Base-by-base conservation (phyloP, 2,113 vertebrate species). In the Paraplagusia blochii region DNA sequence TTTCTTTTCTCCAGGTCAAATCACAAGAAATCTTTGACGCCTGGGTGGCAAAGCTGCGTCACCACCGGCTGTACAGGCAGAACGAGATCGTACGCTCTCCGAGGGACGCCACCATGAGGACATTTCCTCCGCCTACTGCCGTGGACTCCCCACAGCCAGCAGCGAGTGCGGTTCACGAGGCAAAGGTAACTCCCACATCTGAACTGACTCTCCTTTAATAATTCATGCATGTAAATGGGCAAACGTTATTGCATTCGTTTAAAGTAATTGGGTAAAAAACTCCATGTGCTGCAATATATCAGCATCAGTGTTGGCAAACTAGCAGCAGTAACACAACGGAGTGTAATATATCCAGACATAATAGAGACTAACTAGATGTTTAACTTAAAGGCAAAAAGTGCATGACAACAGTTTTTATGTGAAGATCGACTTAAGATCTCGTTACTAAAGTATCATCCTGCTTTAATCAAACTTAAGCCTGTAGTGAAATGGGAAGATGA, bases 1-100 rank as follows among this genome's bases (percentile, higher is more conserved):
- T 42, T 40, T 9, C 11, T 35, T 63, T 66, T 59, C 53, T 13
- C 53, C 52, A 99, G 96, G 95, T 99, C 65, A 99, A 99, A 87
- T 98, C 96, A 45, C 95, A 93, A 81, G 97, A 99, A 63, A 93
- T 95, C 35, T 99, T 99, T 82, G 97, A 99, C 49, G 91, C 92
- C 0, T 99, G 97, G 97, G 95, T 98, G 75, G 92, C 92, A 57
- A 99, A 94, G 86, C 53, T 99, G 55, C 94, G 97, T 17, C 92
- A 99, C 64, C 97, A 99, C 69, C 90, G 97, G 13, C 49, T 99
- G 49, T 99, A 98, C 85, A 91, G 97, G 38, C 97, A 99, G 88
- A 99, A 99, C 11, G 97, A 99, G 85, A 99, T 99, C 10, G 96
- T 98, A 66, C 90, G 96, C 11, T 99, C 97, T 7, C 97, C 96